A percentile compares a stretch with the other conserved stretches of the same genome.
These are phyloP conservation scores for Poicephalus gulielmi DNA, from an alignment of 2,113 vertebrate genomes.

Conservation along the genomic window DNA sequence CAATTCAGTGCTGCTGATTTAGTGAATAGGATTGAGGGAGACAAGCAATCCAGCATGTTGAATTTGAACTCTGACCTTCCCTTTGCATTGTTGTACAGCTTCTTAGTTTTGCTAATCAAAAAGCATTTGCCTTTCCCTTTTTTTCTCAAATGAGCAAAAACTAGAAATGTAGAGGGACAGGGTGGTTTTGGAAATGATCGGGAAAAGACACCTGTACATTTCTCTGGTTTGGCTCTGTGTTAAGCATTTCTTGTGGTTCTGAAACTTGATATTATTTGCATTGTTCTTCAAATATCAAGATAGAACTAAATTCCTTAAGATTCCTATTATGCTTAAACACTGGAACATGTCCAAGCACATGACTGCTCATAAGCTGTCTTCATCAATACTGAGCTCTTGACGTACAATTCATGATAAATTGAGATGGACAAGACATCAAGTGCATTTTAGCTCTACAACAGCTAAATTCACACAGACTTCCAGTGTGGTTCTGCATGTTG, in stretches of 20 bases:
- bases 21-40: slow-evolving; percentile 59
- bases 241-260: neutral
- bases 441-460: slow-evolving; percentile 70
- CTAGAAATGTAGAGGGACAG: neutral
- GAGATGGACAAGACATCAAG: slow-evolving; percentile 73
- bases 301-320: slow-evolving; percentile 57
- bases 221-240: slow-evolving; percentile 35
- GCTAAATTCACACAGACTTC: slow-evolving; percentile 70
- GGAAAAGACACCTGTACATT: slow-evolving; percentile 57
- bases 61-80: slow-evolving; percentile 48
- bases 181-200: slow-evolving; percentile 45
- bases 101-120: slow-evolving; percentile 50
- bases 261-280: slow-evolving; percentile 56
- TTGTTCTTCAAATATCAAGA: slow-evolving; percentile 54
- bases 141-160: slow-evolving; percentile 21
- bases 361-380: slow-evolving; percentile 67
- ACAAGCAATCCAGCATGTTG: slow-evolving; percentile 57
- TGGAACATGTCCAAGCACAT: slow-evolving; percentile 63
- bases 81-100: slow-evolving; percentile 41
- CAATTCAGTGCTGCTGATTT: slow-evolving; percentile 48
- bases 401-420: slow-evolving; percentile 63
- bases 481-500: neutral
- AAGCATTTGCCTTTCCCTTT: neutral
- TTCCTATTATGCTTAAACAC: slow-evolving; percentile 42
- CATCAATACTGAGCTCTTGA: slow-evolving; percentile 58